Conservation (phyloP, 1,140 invertebrate species). For the Cydia fagiglandana region DNA sequence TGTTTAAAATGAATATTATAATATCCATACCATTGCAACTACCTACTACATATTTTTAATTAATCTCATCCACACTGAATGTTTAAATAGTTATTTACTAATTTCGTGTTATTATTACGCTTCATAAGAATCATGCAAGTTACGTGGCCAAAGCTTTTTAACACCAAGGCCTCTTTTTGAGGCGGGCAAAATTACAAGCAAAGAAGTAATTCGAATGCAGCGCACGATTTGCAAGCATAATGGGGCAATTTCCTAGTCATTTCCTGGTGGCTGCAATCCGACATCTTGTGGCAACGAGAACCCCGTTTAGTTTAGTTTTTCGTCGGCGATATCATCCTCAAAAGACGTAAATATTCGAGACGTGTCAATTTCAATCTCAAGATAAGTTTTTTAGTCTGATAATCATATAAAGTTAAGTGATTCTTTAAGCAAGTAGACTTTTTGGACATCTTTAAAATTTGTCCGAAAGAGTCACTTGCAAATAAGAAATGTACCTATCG, state of each 20-base stretch:
- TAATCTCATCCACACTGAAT: neutral
- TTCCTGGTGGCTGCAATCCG: slow-evolving; percentile 68
- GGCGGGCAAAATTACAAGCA: slow-evolving; percentile 65
- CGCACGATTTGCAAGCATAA: slow-evolving; percentile 74
- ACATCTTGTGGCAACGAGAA: slow-evolving; percentile 57
- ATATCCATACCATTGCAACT: too few species aligned
- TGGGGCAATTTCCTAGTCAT: slow-evolving; percentile 75
- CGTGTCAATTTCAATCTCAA: slow-evolving; percentile 28
- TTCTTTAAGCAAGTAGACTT: too few species aligned
- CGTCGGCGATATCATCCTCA: slow-evolving; percentile 28
- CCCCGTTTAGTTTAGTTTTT: slow-evolving; percentile 38
- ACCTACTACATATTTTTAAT: neutral
- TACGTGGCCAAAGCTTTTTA: slow-evolving; percentile 44
- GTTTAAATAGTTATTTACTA: neutral
- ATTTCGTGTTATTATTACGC: neutral
- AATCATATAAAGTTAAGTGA: too few species aligned
- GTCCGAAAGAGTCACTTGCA: too few species aligned
- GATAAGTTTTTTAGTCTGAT: neutral
- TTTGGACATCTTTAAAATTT: too few species aligned
- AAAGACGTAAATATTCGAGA: slow-evolving; percentile 40
- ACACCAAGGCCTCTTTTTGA: slow-evolving; percentile 41
- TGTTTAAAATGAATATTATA: too few species aligned
- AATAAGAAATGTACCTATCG: too few species aligned
- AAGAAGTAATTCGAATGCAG: slow-evolving; percentile 73
- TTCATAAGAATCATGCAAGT: neutral